Evolutionary conservation across 2,888 invertebrate species (phyloP).

Genomic region (Phorcus lineatus): DNA sequence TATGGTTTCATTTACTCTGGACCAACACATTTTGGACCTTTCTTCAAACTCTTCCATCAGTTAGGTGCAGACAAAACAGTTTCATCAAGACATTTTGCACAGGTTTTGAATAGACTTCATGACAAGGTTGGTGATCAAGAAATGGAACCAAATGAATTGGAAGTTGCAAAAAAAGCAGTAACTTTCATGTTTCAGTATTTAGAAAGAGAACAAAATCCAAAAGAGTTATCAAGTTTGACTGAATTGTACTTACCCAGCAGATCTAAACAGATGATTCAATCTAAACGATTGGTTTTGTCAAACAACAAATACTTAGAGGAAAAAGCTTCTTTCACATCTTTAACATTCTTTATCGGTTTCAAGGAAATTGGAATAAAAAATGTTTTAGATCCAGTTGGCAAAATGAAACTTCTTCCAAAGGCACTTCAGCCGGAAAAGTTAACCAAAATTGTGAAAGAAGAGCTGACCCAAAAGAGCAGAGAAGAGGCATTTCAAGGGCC

Average conservation of each 20-base stretch:
- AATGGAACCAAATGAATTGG: conserved; percentile 48
- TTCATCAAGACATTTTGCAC: conserved; percentile 45
- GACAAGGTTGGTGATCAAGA: conserved; percentile 20
- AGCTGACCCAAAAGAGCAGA: conserved; percentile 26
- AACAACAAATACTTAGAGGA: conserved; percentile 30
- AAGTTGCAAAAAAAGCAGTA: conserved; percentile 40
- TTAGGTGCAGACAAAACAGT: conserved; percentile 47
- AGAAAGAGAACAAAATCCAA: not conserved
- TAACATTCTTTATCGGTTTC: conserved; percentile 34
- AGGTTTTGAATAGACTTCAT: conserved; percentile 45
- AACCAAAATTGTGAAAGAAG: conserved; percentile 46
- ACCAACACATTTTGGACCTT: conserved; percentile 49
- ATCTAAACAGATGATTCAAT: conserved; percentile 16
- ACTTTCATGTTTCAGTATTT: conserved; percentile 18
- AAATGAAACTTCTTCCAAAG: conserved; percentile 38
- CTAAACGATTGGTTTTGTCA: conserved; percentile 32
- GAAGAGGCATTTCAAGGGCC: not conserved
- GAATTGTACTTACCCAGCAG: conserved; percentile 30
- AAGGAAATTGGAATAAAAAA: conserved; percentile 20
- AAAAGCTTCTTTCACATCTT: not conserved
- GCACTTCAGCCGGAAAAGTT: conserved; percentile 44
- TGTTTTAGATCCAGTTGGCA: conserved; percentile 21
- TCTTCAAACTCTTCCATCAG: conserved; percentile 43
- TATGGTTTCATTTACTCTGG: conserved; percentile 49
- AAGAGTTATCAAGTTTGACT: not conserved